Percentiles rank a stretch among this genome's conserved stretches.
Conservation (phyloP, 2,888 invertebrate genomes). For the Aspidiotus rigidus region DNA sequence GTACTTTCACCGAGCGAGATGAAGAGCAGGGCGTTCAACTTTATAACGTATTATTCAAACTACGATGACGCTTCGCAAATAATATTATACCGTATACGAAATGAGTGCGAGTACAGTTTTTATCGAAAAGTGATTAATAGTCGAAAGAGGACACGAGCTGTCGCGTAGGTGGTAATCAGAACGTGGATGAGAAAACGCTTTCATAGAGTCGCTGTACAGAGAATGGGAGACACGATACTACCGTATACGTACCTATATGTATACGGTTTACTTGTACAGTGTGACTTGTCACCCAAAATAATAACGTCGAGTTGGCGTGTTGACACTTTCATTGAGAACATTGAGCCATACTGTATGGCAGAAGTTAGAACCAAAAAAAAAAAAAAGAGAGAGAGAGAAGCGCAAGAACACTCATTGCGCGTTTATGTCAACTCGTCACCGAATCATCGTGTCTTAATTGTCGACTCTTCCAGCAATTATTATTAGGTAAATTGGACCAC, state of each 20-base stretch:
- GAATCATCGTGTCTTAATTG: constrained; percentile 28
- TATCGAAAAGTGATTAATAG: constrained; percentile 24
- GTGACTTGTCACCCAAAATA: constrained; percentile 30
- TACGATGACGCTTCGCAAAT: no score
- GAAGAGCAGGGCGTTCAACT: no score
- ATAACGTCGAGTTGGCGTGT: constrained; percentile 27
- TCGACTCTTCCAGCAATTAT: constrained; percentile 21
- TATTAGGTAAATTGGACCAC: constrained; percentile 32
- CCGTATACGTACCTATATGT: no score
- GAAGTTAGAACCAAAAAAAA: neutral
- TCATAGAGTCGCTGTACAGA: constrained; percentile 6
- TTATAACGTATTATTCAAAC: no score
- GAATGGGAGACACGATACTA: neutral
- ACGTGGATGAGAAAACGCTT: constrained; percentile 28
- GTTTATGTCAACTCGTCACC: constrained; percentile 18
- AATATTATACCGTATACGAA: no score
- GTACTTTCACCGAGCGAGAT: no score
- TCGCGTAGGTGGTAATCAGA: constrained; percentile 28
- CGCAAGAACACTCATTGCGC: neutral
- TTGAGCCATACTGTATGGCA: no score
- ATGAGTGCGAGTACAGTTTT: neutral
- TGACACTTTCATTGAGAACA: constrained; percentile 29
- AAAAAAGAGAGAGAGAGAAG: neutral
- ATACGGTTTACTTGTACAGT: neutral
- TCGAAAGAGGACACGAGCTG: constrained; percentile 22